Evolutionary conservation across 2,113 vertebrate genomes (phyloP), one percentile per base, ranked within the genome.

Genomic region (Mystacornis crossleyi): DNA sequence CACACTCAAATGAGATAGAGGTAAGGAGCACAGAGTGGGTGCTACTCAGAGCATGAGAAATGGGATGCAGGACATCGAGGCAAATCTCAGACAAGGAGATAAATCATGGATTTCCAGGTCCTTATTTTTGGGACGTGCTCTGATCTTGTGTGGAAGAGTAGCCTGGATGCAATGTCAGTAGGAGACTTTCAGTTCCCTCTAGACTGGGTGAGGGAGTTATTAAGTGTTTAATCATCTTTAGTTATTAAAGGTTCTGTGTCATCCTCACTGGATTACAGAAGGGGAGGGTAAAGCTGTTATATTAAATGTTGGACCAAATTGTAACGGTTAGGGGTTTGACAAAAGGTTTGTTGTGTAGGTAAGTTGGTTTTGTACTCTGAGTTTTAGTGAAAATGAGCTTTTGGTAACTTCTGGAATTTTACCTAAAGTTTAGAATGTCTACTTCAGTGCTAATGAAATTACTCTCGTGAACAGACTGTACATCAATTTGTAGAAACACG

Each of bases 1-100:
- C 98, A 34, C 95, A 98, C 34, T 98, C 98, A 64, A 94, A 98
- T 60, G 99, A 99, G 61, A 90, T 97, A 96, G 98, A 99, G 98
- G 99, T 99, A 96, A 92, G 96, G 67, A 95, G 45, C 54, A 2
- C 2, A 4, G 29, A 8, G 33, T 48, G 51, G 60, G 3, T 0
- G 3, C 67, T 40, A 2, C 36, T 58, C 61, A 29, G 20, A 57
- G 48, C 65, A 16, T 8, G 14, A 53, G 38, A 55, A 71, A 50
- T 14, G 29, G 55, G 31, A 2, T 55, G 33, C 31, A 75, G 70
- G 48, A 67, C 29, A 29, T 1, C 2, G 15, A 61, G 58, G 40
- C n/a, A 57, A 42, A 40, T 33, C 43, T 18, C 66, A 33, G 25
- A 43, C 21, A 72, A 36, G 70, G 48, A 71, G 25, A 24, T 29